Evolutionary conservation across 2,797 vertebrate genomes (phyloP), one percentile per base, ranked within the genome.

Genomic region (Phalloptychus januarius): DNA sequence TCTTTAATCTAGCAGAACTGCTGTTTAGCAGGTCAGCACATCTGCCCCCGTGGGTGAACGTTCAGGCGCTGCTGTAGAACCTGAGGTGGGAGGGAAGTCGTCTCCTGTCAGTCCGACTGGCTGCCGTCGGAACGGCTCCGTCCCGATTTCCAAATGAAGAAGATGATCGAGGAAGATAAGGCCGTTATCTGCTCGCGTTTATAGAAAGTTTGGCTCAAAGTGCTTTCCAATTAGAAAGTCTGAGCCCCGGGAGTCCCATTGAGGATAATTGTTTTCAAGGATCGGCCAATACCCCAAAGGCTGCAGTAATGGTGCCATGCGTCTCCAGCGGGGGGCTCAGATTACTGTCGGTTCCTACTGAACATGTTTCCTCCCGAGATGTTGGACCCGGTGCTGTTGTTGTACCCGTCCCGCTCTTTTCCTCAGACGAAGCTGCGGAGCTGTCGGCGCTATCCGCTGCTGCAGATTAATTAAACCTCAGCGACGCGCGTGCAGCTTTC

Each of bases 191-290:
- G 33, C 31, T 20, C 16, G 71, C 36, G 50, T 75, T 25, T 79
- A 79, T 75, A 78, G 78, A 76, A 67, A 85, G 70, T 87, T 78
- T 52, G 74, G 72, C 52, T 85, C 73, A 33, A 40, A 52, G 78
- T 83, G 84, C 58, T 79, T 90, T 91, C 85, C 83, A 89, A 87
- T 90, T 91, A 87, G 74, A 81, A 72, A 40, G 5, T 77, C 45
- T 76, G 50, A 16, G 61, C 88, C 88, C 87, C 77, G 0, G 71
- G 79, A 83, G 86, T 45, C 79, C 74, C 72, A 36, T 91, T 84
- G 52, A 76, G 80, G 58, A 74, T 88, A 87, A 91, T 89, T 90
- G 93, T 87, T 90, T 90, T 87, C 88, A 83, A 86, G 72, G 67
- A 86, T 82, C 1, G 40, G 38, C 73, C 56, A 13, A 81, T 79